phyloP scores from a whole-genome alignment of 2,797 vertebrate genomes.

The Eurystomus glaucurus region DNA sequence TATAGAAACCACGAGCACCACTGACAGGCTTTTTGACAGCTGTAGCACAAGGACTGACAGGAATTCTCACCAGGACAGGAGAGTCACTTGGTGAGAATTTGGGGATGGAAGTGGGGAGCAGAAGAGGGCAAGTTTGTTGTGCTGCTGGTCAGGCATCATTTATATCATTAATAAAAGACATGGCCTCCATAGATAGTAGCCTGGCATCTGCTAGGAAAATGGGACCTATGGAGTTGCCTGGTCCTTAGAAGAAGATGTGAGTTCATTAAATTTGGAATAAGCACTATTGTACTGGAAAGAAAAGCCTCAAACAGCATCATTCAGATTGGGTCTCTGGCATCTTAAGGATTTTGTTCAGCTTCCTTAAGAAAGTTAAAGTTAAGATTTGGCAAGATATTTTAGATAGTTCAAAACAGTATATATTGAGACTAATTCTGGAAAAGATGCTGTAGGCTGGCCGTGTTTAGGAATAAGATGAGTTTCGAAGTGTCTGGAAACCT shows the following conservation, averaged over 20 bases:
- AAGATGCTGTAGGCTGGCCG: rapidly evolving
- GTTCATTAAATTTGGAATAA: background rate
- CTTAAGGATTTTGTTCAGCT: background rate
- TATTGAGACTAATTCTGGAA: background rate
- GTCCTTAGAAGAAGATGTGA: background rate
- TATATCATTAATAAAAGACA: rapidly evolving
- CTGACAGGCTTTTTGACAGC: background rate
- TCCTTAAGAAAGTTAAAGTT: background rate
- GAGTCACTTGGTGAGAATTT: background rate
- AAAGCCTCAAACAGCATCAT: background rate
- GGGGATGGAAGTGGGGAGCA: background rate
- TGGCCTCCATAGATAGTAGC: background rate
- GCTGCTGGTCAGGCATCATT: background rate
- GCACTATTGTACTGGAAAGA: background rate
- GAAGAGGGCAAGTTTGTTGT: background rate
- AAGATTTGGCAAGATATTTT: background rate
- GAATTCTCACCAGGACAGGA: rapidly evolving
- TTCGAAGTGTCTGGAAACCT: background rate
- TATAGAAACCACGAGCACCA: conserved; percentile 21
- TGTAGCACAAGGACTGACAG: rapidly evolving
- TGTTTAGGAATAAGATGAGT: background rate
- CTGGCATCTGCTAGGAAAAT: background rate
- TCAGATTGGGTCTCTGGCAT: background rate
- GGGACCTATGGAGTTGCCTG: rapidly evolving
- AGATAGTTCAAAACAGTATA: background rate